Percentiles rank a stretch among this genome's conserved stretches.
These are phyloP conservation scores for Anguilla pacifica DNA, from an alignment of 2,797 vertebrate species.

Conservation along the genomic window DNA sequence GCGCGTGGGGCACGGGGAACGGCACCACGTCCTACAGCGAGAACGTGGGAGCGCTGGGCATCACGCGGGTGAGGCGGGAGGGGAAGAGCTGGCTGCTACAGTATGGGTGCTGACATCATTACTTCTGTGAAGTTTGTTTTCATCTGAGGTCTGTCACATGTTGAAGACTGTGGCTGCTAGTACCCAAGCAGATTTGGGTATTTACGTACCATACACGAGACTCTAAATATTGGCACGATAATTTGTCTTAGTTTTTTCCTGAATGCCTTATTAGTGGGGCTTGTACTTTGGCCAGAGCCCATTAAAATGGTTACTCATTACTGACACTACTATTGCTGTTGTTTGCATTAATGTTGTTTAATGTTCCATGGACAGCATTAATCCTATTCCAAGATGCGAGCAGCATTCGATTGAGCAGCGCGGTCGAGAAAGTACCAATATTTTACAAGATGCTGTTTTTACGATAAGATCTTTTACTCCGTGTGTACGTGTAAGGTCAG, in stretches of 20 bases:
- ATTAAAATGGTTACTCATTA: not conserved
- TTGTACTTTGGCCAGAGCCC: not conserved
- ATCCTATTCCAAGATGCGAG: not conserved
- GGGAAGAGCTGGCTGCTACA: not conserved
- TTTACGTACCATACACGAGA: not conserved
- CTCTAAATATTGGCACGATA: not conserved
- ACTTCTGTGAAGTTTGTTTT: constrained; percentile 1
- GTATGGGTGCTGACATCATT: not conserved
- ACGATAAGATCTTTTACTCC: not conserved
- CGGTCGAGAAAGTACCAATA: not conserved
- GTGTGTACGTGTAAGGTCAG: not conserved
- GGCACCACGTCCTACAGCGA: constrained; percentile 97
- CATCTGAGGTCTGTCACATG: not conserved
- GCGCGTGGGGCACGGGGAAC: constrained; percentile 92
- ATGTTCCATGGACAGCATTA: not conserved
- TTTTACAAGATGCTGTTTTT: not conserved
- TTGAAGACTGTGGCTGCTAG: not conserved
- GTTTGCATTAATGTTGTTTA: not conserved
- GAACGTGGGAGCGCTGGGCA: constrained; percentile 90
- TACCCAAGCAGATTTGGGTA: not conserved
- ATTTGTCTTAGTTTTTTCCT: not conserved
- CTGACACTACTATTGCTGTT: not conserved
- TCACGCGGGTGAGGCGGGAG: constrained; percentile 83
- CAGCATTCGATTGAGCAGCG: not conserved
- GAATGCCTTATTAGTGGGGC: not conserved